A percentile compares a stretch with the other conserved stretches of the same genome.
Conservation (phyloP, 1,140 invertebrate genomes). For the Whitmania pigra region DNA sequence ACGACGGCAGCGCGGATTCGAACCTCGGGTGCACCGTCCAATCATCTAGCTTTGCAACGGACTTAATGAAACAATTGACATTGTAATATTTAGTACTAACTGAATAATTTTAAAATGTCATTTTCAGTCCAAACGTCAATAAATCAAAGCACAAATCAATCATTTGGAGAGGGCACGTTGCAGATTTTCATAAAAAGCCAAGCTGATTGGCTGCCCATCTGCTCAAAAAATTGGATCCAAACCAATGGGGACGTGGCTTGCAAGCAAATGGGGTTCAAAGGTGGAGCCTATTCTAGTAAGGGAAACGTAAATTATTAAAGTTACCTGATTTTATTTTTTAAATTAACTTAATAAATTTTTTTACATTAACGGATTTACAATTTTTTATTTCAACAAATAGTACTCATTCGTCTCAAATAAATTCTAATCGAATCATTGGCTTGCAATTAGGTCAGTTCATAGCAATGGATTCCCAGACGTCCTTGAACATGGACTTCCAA, state of each 20-base stretch:
- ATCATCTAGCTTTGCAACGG: too few relatives aligned
- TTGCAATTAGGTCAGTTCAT: not conserved
- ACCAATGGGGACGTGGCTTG: constrained; percentile 31
- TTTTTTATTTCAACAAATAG: too few relatives aligned
- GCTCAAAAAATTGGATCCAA: constrained; percentile 28
- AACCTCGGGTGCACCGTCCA: too few relatives aligned
- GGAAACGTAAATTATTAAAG: not conserved
- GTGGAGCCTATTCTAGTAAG: constrained; percentile 30
- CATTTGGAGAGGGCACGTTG: not conserved
- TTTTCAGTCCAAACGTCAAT: not conserved
- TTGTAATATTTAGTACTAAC: not conserved
- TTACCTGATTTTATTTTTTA: constrained; percentile 6
- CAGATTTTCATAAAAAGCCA: constrained; percentile 7
- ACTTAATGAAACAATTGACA: not conserved
- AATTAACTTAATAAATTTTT: not conserved
- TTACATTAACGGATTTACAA: too few relatives aligned
- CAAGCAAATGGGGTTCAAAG: constrained; percentile 34
- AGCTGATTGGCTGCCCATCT: constrained; percentile 29
- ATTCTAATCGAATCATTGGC: too few relatives aligned
- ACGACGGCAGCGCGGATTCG: too few relatives aligned
- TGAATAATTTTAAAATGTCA: not conserved
- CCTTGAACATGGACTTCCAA: not conserved
- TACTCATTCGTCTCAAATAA: too few relatives aligned
- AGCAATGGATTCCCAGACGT: constrained; percentile 15
- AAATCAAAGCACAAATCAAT: not conserved